phyloP scores from a whole-genome alignment of 2,113 vertebrate species.

The Cyrtonyx montezumae region DNA sequence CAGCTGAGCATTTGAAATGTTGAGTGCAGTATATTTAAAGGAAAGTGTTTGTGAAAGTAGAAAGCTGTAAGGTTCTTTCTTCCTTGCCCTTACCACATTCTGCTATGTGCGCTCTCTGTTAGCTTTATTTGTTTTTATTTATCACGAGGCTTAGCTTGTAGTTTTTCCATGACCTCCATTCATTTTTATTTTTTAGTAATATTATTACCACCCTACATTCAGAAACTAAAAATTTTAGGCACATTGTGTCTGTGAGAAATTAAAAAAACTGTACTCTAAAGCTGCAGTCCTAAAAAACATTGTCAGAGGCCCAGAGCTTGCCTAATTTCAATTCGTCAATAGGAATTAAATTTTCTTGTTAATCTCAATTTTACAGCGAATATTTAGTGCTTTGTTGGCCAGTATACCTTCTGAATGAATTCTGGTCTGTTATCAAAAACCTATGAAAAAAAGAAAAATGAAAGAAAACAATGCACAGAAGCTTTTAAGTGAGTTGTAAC shows the following conservation, averaged over 20 bases:
- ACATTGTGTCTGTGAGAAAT: background rate
- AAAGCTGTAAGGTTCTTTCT: background rate
- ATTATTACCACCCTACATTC: background rate
- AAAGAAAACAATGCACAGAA: background rate
- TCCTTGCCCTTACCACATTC: background rate
- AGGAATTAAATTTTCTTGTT: background rate
- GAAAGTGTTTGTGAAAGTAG: background rate
- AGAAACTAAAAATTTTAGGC: background rate
- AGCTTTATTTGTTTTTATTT: background rate
- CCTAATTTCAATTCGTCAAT: background rate
- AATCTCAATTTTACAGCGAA: background rate
- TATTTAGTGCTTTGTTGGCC: background rate
- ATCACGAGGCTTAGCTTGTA: background rate
- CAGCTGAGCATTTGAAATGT: background rate
- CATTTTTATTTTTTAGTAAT: background rate
- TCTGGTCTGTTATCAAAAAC: background rate
- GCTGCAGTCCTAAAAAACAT: background rate
- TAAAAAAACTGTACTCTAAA: background rate
- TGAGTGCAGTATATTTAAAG: background rate
- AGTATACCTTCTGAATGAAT: background rate
- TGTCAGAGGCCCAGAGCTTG: background rate
- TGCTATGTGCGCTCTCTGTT: background rate
- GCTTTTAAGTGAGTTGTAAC: background rate
- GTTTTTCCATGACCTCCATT: background rate
- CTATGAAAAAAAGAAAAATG: background rate